Base-by-base conservation (phyloP, 2,888 invertebrate genomes). In the Melangyna quadrimaculata region DNA sequence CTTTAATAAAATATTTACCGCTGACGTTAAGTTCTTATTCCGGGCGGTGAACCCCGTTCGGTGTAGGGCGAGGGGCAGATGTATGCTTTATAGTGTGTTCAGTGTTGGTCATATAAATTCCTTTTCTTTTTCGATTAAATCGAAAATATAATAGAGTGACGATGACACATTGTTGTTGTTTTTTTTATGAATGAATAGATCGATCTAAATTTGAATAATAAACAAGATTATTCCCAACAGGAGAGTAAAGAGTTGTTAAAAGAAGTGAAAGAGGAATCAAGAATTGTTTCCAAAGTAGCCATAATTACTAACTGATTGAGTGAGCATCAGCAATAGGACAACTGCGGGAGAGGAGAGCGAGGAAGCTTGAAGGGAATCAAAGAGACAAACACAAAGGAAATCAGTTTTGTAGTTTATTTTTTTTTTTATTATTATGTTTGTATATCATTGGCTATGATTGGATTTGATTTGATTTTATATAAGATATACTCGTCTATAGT, bases 231-330 rank as follows among this genome's bases (percentile, higher is more conserved):
- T 63, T 69, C 32, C 67, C 40, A 59, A 73, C 35, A 63, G 72
- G 45, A 37, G 53, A 48, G 57, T 29, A 27, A 7, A 35, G 29
- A 61, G 7, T 17, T 14, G 17, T 27, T 45, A n/a, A 14, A 63
- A 32, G 65, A 59, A 55, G 32, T 43, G 22, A 55, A 74, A 43
- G 70, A 51, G 65, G 70, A 57, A 72, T 59, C 65, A 51, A 65
- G 14, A 69, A 22, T 51, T 57, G 17, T 67, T 45, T 63, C 55
- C 43, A 80, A 80, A 80, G 80, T 80, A 77, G 69, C 65, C 77
- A 86, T 86, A 86, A 86, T 86, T 86, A 86, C 70, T 73, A 70
- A 81, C 81, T 81, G 86, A 86, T 81, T 86, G 86, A 86, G 77
- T 77, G 75, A 80, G 77, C 55, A 70, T 17, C 61, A 24, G 22